Percentiles rank a stretch among this genome's conserved stretches.
These are phyloP conservation scores for Chaetura pelagica DNA, from an alignment of 2,113 vertebrate species.

Conservation along the genomic window DNA sequence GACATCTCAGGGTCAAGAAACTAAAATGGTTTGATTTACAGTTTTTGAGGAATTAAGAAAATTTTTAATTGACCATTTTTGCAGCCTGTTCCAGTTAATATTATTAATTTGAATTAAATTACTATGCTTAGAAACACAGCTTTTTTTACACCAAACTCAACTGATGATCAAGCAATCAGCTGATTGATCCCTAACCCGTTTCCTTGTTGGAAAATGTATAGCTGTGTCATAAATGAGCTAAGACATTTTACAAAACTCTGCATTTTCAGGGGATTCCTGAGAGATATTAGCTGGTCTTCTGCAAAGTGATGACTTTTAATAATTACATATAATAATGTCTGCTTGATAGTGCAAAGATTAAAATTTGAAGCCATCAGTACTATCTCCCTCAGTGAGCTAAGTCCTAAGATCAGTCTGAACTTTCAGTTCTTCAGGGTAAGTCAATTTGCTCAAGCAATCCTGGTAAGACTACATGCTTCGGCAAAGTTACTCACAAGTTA, in stretches of 20 bases:
- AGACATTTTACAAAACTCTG: not conserved
- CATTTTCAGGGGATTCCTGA: not conserved
- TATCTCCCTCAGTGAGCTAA: not conserved
- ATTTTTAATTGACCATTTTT: not conserved
- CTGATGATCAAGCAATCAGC: not conserved
- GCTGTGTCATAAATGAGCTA: not conserved
- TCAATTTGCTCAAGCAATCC: not conserved
- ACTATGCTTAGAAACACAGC: not conserved
- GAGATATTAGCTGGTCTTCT: not conserved
- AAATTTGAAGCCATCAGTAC: not conserved
- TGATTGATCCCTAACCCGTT: not conserved
- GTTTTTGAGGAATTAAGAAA: constrained; percentile 16
- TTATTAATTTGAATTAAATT: constrained; percentile 47
- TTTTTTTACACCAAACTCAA: not conserved
- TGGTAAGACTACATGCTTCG: not conserved
- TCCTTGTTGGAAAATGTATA: not conserved
- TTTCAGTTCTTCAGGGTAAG: not conserved
- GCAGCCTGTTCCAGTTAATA: constrained; percentile 25
- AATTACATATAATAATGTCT: not conserved
- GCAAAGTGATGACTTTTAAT: not conserved
- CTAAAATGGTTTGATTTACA: not conserved
- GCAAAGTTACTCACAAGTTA: not conserved
- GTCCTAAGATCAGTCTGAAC: not conserved
- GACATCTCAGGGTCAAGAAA: not conserved
- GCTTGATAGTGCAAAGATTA: not conserved